Evolutionary conservation across 2,797 vertebrate genomes (phyloP).

Genomic region (Phrynocephalus vlangalii): DNA sequence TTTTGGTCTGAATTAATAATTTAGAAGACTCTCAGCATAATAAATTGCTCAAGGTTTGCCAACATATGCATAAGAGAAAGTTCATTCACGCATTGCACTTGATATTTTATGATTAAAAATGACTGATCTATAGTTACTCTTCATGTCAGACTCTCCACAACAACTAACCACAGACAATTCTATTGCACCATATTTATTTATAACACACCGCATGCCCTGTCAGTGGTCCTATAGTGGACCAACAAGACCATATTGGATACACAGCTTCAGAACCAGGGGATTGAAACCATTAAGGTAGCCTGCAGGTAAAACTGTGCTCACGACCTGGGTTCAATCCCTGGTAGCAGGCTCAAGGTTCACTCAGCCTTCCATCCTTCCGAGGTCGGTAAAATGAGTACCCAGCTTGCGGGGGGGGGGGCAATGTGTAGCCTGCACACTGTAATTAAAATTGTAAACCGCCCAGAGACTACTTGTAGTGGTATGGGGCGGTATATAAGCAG

Average conservation of each 20-base stretch:
- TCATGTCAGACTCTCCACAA: neutral
- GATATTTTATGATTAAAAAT: constrained; percentile 2
- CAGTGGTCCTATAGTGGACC: neutral
- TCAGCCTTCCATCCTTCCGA: too few relatives aligned
- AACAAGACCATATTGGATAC: neutral
- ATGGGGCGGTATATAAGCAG: too few relatives aligned
- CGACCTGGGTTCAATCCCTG: too few relatives aligned
- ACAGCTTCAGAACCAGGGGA: neutral
- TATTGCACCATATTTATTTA: neutral
- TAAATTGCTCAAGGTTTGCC: neutral
- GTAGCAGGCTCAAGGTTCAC: too few relatives aligned
- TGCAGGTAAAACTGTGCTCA: too few relatives aligned
- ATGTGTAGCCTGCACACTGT: too few relatives aligned
- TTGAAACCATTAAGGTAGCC: neutral
- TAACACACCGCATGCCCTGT: neutral
- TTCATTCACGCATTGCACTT: neutral
- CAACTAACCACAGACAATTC: neutral
- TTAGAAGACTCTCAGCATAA: neutral
- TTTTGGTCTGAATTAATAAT: constrained; percentile 4
- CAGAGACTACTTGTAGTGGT: too few relatives aligned
- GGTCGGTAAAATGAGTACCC: too few relatives aligned
- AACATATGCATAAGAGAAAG: neutral
- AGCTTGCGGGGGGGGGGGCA: too few relatives aligned
- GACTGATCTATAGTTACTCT: neutral
- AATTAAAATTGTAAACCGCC: too few relatives aligned